Percentiles rank a stretch among this genome's conserved stretches.
These are phyloP conservation scores for Echiichthys vipera DNA, from an alignment of 2,797 vertebrate genomes.

Conservation along the genomic window DNA sequence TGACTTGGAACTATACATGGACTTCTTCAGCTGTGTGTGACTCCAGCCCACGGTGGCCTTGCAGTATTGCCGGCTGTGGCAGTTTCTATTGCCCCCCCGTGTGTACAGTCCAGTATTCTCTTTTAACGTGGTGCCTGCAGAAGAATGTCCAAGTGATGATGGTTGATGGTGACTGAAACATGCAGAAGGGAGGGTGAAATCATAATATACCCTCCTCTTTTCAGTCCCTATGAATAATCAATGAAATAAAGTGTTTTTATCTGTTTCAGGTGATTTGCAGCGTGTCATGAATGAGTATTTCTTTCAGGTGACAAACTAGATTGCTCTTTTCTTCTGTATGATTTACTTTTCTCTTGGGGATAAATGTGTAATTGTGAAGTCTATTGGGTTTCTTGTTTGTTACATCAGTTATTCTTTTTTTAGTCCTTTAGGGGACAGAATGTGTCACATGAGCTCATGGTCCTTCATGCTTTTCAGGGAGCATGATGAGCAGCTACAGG, in stretches of 20 bases:
- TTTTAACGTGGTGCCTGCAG: constrained; percentile 84
- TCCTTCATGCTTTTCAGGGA: constrained; percentile 37
- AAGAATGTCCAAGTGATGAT: constrained; percentile 71
- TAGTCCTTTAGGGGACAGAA: constrained; percentile 45
- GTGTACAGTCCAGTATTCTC: constrained; percentile 86
- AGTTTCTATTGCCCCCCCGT: constrained; percentile 73
- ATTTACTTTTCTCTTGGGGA: background rate
- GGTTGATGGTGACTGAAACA: constrained; percentile 71
- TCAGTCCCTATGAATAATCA: constrained; percentile 77
- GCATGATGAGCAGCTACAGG: constrained; percentile 23
- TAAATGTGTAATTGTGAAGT: background rate
- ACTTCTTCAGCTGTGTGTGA: constrained; percentile 69
- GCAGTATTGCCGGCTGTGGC: constrained; percentile 83
- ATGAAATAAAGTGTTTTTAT: constrained; percentile 88
- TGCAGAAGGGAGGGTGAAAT: constrained; percentile 65
- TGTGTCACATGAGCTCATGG: constrained; percentile 29
- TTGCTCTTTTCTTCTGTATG: background rate
- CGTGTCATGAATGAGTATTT: constrained; percentile 50
- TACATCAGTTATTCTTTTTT: constrained; percentile 23
- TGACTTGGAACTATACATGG: constrained; percentile 60
- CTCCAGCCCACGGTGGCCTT: constrained; percentile 79
- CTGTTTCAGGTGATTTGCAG: constrained; percentile 70
- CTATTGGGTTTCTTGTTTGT: constrained; percentile 10
- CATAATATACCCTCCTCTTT: constrained; percentile 49
- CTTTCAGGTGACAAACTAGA: constrained; percentile 3